A percentile compares a stretch with the other conserved stretches of the same genome.
These are phyloP conservation scores for Ceratothoa steindachneri DNA, from an alignment of 2,888 invertebrate species.

Conservation along the genomic window DNA sequence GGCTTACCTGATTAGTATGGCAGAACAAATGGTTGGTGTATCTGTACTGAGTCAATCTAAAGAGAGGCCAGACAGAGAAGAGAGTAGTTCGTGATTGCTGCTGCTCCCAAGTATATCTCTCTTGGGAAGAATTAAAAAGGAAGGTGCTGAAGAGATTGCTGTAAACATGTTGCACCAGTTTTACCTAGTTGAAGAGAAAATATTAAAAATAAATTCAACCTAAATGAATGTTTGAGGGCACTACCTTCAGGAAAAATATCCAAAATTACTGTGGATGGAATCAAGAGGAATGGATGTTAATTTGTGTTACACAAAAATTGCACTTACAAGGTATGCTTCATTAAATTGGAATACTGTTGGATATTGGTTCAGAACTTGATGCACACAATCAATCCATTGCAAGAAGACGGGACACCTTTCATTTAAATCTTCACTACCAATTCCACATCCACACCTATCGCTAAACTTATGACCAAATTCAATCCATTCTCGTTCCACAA, in stretches of 20 bases:
- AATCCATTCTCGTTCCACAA: constrained; percentile 94
- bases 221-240: too few relatives aligned
- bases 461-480: constrained; percentile 98
- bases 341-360: constrained; percentile 95
- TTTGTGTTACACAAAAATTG: too few relatives aligned
- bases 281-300: too few relatives aligned
- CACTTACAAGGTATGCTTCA: constrained; percentile 78
- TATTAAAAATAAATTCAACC: too few relatives aligned
- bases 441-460: constrained; percentile 75
- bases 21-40: constrained; percentile 81
- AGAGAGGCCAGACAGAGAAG: constrained; percentile 81
- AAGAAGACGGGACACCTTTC: constrained; percentile 95
- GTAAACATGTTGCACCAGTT: constrained; percentile 89
- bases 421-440: constrained; percentile 79
- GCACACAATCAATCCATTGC: constrained; percentile 95
- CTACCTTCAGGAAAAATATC: too few relatives aligned
- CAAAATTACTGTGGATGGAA: too few relatives aligned
- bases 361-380: constrained; percentile 82
- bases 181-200: constrained; percentile 78
- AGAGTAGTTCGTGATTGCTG: constrained; percentile 61
- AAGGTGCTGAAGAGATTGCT: constrained; percentile 96
- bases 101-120: constrained; percentile 64
- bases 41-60: constrained; percentile 61
- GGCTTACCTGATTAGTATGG: constrained; percentile 39
- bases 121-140: constrained; percentile 78